Evolutionary conservation across 2,797 vertebrate species (phyloP), one percentile per base, ranked within the genome.

Genomic region (Sardinella longiceps): DNA sequence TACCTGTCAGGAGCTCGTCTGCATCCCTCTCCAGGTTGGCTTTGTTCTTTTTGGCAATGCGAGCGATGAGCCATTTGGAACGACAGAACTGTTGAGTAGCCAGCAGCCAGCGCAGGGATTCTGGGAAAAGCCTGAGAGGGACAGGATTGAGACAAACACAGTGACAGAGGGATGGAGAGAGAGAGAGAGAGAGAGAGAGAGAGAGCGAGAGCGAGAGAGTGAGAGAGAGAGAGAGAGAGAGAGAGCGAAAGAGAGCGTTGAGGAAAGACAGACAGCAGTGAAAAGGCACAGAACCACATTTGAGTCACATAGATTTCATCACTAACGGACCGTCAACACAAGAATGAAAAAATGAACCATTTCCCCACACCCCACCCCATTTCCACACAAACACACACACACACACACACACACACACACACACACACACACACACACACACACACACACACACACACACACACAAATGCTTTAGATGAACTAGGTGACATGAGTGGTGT

Each of bases 61-160:
- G 93, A 86, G 96, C 96, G 91, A 99, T 97, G 89, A 98, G 94
- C 87, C 95, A 96, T 92, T 97, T 99, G 77, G 97, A 96, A 56
- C 96, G 93, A 83, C 95, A 91, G 90, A 97, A 99, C 88, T 99
- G 98, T 85, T 98, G 96, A 2, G 98, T 99, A 85, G 98, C 97
- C 90, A 99, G 95, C 84, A 99, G 93, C 98, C 98, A 99, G 82
- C 98, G 96, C 90, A 99, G 95, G 80, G 98, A 99, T 94, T 99
- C 98, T n/a, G 98, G 98, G 90, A 99, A 98, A 92, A 99, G 91
- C 95, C 98, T 99, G 91, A 70, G 1, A 74, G 37, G 37, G 11
- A 37, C 18, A 23, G 33, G 12, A 20, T 4, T 39, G 33, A 18
- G 66, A 74, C 14, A 74, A 15, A 74, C 30, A 74, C 12, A 74